phyloP scores from a whole-genome alignment of 2,888 invertebrate genomes.

The Smittia aterrima region DNA sequence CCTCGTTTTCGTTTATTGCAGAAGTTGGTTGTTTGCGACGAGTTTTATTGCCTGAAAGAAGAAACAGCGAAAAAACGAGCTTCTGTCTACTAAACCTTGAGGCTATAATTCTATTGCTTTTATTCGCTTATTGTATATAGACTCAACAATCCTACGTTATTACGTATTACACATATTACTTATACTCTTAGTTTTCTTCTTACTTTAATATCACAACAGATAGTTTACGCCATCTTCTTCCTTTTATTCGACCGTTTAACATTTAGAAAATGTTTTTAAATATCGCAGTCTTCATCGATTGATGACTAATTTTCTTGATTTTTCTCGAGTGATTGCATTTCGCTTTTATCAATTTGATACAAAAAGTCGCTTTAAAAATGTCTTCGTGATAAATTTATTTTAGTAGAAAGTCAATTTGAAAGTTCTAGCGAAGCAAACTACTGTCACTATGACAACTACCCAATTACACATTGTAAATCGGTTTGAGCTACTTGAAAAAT shows the following conservation, averaged over 20 bases:
- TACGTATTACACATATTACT: not conserved
- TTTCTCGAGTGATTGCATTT: not conserved
- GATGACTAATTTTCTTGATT: not conserved
- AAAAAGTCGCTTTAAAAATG: too few relatives aligned
- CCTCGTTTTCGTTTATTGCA: not conserved
- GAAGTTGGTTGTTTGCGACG: not conserved
- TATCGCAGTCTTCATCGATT: too few relatives aligned
- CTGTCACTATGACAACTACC: not conserved
- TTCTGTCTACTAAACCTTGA: not conserved
- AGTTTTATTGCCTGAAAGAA: not conserved
- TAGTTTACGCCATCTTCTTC: not conserved
- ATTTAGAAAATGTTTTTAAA: not conserved
- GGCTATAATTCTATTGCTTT: not conserved
- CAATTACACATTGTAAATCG: not conserved
- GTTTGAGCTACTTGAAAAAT: not conserved
- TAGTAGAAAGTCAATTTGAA: too few relatives aligned
- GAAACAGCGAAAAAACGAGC: not conserved
- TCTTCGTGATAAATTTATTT: too few relatives aligned
- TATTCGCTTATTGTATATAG: not conserved
- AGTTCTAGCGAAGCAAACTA: too few relatives aligned
- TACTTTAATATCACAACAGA: constrained; percentile 10
- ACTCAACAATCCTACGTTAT: constrained; percentile 3
- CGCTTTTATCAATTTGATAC: not conserved
- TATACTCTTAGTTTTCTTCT: not conserved
- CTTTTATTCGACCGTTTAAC: not conserved